Base-by-base conservation (phyloP, 1,140 invertebrate genomes). In the Eupristina koningsbergeri region DNA sequence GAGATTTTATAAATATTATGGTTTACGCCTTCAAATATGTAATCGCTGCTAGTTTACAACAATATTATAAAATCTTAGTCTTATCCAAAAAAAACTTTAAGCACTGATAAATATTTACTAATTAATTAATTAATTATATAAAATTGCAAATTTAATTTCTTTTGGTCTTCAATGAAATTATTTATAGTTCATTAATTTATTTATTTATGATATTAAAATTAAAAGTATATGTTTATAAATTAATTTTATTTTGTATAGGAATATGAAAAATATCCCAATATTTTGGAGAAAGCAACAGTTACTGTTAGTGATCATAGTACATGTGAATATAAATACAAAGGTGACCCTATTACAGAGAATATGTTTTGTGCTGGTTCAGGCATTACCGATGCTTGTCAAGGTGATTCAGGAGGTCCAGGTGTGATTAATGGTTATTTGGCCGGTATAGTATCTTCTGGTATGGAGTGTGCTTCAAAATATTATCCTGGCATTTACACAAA, bases 391-490 rank as follows among this genome's bases (percentile, higher is more conserved):
- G 80, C 86, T 29, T 88, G 87, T 61, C 86, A 89, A 83, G 89
- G 89, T 69, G 88, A 89, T 81, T 88, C 86, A 26, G 88, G 87
- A 80, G 88, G 88, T 31, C 86, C 87, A 8, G 78, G 89, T 82
- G 86, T 88, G 41, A 76, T 85, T 0, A 78, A 87, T 64, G 87
- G 86, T 29, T 86, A 89, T 34, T 87, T 94, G 0, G 90, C 91
- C 29, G 94, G 94, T 13, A 86, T 94, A 15, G 92, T 93, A 9
- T 93, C 93, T 31, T 94, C 93, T 91, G 94, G 94, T 0, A 89
- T 92, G 75, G 93, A 93, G 15, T 95, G 95, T 86, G 94, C 92
- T 1, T 89, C 92, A 58, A 87, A 88, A 3, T 89, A 89, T 19
- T 91, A 92, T 86, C 94, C 94, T 0, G 95, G 95, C 26, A 83